Evolutionary conservation across 2,888 invertebrate genomes (phyloP).

Genomic region (Carcina quercana): DNA sequence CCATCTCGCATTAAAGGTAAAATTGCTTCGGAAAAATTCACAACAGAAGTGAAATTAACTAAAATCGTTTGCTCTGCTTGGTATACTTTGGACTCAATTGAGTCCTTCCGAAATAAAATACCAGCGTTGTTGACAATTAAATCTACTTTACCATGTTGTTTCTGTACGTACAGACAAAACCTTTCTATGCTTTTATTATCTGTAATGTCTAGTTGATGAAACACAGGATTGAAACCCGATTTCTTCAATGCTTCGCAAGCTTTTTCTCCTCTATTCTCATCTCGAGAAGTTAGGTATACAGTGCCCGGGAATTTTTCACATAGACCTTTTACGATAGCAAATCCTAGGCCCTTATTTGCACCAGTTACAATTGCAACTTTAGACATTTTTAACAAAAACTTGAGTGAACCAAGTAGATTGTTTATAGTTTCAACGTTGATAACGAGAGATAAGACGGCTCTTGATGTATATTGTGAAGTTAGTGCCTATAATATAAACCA

Average conservation of each 20-base stretch:
- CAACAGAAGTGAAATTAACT: slow-evolving; percentile 49
- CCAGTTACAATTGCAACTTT: slow-evolving; percentile 77
- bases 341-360: slow-evolving; percentile 84
- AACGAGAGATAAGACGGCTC: no score
- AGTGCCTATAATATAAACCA: no score
- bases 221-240: slow-evolving; percentile 62
- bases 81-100: slow-evolving; percentile 36
- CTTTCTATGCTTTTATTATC: slow-evolving; percentile 70
- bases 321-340: slow-evolving; percentile 77
- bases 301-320: slow-evolving; percentile 78
- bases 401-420: no score
- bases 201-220: slow-evolving; percentile 81
- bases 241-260: slow-evolving; percentile 74
- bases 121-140: slow-evolving; percentile 85
- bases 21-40: slow-evolving; percentile 70
- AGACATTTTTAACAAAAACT: slow-evolving; percentile 32
- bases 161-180: slow-evolving; percentile 70
- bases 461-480: no score
- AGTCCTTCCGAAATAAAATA: slow-evolving; percentile 48
- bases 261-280: slow-evolving; percentile 66
- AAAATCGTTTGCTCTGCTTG: slow-evolving; percentile 50
- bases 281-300: slow-evolving; percentile 82
- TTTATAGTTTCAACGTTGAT: no score
- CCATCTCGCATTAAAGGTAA: slow-evolving; percentile 79
- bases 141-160: slow-evolving; percentile 77